Evolutionary conservation across 2,113 vertebrate genomes (phyloP).

Genomic region (Eptesicus fuscus): DNA sequence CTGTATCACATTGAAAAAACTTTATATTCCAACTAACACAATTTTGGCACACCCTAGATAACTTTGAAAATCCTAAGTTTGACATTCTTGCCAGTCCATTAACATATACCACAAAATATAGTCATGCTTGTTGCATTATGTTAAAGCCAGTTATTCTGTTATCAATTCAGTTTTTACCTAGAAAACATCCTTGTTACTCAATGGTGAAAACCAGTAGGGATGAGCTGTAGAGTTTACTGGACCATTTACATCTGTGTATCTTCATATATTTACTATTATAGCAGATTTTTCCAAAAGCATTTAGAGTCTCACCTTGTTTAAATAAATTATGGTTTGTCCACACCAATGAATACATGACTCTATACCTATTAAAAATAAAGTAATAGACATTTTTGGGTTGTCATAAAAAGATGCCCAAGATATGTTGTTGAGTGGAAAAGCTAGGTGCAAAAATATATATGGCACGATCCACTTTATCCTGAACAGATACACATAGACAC

Average conservation of each 20-base stretch:
- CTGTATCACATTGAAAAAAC: neutral
- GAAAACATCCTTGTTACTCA: neutral
- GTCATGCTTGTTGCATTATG: neutral
- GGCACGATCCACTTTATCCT: neutral
- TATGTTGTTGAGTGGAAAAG: neutral
- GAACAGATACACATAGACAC: neutral
- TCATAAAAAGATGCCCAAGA: neutral
- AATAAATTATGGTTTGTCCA: neutral
- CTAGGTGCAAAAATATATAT: neutral
- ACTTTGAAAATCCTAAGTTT: constrained; percentile 5
- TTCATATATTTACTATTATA: neutral
- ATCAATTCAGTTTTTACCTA: neutral
- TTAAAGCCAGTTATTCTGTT: constrained; percentile 17
- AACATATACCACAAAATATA: constrained; percentile 6
- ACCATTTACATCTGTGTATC: neutral
- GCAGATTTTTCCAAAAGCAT: neutral
- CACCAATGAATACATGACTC: neutral
- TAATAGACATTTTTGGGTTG: neutral
- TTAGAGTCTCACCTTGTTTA: neutral
- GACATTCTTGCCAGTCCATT: constrained; percentile 43
- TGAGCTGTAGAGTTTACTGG: neutral
- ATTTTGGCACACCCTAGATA: neutral
- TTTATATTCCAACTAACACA: neutral
- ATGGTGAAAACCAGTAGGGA: neutral
- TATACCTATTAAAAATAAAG: neutral